Conservation (phyloP, 2,797 vertebrate genomes). For the Tragelaphus oryx region DNA sequence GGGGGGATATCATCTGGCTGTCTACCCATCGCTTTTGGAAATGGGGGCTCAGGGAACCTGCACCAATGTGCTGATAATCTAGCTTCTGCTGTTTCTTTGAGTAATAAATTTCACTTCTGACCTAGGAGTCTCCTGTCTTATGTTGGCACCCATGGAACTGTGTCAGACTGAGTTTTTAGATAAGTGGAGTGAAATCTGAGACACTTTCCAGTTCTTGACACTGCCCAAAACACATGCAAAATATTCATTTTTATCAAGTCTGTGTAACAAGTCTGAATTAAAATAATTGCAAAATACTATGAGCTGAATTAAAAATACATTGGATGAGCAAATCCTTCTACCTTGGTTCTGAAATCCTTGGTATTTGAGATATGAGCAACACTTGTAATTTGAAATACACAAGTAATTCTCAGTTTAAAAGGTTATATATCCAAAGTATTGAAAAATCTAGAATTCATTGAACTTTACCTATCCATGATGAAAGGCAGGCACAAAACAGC, state of each 20-base stretch:
- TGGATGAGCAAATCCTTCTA: neutral
- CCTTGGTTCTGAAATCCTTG: conserved; percentile 31
- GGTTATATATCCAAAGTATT: conserved; percentile 30
- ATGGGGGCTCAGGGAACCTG: neutral
- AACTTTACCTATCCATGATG: conserved; percentile 28
- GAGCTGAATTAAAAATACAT: conserved; percentile 26
- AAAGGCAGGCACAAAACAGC: conserved; percentile 23
- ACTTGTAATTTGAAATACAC: conserved; percentile 26
- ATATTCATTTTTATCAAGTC: conserved; percentile 19
- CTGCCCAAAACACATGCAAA: neutral
- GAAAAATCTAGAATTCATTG: conserved; percentile 45
- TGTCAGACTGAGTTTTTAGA: neutral
- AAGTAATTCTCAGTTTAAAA: conserved; percentile 53
- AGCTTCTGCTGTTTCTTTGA: neutral
- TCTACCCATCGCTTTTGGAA: neutral
- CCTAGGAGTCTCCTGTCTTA: neutral
- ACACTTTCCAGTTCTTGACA: neutral
- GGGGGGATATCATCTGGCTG: neutral
- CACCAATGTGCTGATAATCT: neutral
- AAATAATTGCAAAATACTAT: conserved; percentile 19
- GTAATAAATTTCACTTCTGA: conserved; percentile 5
- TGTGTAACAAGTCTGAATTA: neutral
- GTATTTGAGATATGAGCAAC: conserved; percentile 9
- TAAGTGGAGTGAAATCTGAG: neutral
- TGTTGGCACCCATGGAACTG: neutral